These are phyloP conservation scores for Phylloscopus trochiloides DNA, from an alignment of 2,113 vertebrate genomes.

Conservation along the genomic window DNA sequence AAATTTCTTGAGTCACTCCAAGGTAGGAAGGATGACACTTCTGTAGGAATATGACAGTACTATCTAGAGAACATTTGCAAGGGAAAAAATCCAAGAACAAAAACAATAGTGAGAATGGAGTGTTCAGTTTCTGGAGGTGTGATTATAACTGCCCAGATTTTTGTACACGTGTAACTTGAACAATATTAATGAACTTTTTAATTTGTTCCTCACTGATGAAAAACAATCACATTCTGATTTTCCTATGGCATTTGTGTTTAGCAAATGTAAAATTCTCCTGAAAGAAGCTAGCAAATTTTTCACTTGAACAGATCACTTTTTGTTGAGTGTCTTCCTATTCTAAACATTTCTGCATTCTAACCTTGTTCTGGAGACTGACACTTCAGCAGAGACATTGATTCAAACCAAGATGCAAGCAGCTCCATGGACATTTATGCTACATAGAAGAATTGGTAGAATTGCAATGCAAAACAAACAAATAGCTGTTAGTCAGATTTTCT, in stretches of 20 bases:
- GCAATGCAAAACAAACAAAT: background rate
- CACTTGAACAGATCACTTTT: background rate
- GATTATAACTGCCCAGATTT: background rate
- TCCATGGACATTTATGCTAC: background rate
- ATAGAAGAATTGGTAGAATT: background rate
- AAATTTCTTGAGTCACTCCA: background rate
- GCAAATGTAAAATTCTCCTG: rapidly evolving
- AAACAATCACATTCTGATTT: background rate
- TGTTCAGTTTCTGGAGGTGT: background rate
- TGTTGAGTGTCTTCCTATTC: background rate
- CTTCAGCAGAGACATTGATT: background rate
- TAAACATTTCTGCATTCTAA: background rate
- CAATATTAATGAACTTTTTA: background rate
- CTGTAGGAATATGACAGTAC: background rate
- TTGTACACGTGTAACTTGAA: background rate
- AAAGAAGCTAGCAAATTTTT: background rate
- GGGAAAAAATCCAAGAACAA: background rate
- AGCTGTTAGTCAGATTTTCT: background rate
- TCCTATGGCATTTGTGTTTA: background rate
- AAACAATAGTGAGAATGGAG: background rate
- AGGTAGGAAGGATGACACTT: background rate
- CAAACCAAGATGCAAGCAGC: background rate
- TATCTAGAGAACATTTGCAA: background rate
- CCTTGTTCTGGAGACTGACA: background rate
- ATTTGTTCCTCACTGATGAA: background rate